Percentiles rank a stretch among this genome's conserved stretches.
These are phyloP conservation scores for Polyodon spathula DNA, from an alignment of 2,113 vertebrate genomes.

Conservation along the genomic window DNA sequence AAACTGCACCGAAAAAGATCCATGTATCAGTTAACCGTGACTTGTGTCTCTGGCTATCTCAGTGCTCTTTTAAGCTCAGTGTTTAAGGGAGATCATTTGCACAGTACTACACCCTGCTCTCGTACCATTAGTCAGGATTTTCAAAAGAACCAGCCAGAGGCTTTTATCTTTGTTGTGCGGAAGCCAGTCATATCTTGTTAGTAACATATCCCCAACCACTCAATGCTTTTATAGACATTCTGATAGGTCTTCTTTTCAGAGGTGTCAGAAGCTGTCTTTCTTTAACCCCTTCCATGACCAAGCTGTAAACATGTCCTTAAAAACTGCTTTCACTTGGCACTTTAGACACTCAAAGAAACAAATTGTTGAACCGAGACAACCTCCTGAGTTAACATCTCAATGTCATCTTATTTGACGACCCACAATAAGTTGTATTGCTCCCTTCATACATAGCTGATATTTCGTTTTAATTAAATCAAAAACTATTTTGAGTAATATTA, in stretches of 20 bases:
- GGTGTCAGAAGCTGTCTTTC: constrained; percentile 16
- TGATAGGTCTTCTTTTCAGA: constrained; percentile 21
- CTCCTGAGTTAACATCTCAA: neutral
- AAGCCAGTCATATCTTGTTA: constrained; percentile 44
- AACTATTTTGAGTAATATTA: no score
- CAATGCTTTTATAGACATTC: constrained; percentile 21
- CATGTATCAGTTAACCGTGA: neutral
- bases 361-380: neutral
- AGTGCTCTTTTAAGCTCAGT: constrained; percentile 23
- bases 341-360: neutral
- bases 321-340: neutral
- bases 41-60: constrained; percentile 13
- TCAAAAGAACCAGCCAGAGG: constrained; percentile 34
- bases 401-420: no score
- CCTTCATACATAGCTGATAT: no score
- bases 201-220: constrained; percentile 35
- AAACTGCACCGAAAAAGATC: neutral
- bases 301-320: neutral
- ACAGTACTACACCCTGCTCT: constrained; percentile 26
- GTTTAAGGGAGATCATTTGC: neutral
- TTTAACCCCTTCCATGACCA: neutral
- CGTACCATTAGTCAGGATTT: constrained; percentile 38
- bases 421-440: no score
- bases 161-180: constrained; percentile 51
- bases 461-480: no score